These are phyloP conservation scores for Ceyx erithaca DNA, from an alignment of 2,797 vertebrate genomes.

Conservation along the genomic window DNA sequence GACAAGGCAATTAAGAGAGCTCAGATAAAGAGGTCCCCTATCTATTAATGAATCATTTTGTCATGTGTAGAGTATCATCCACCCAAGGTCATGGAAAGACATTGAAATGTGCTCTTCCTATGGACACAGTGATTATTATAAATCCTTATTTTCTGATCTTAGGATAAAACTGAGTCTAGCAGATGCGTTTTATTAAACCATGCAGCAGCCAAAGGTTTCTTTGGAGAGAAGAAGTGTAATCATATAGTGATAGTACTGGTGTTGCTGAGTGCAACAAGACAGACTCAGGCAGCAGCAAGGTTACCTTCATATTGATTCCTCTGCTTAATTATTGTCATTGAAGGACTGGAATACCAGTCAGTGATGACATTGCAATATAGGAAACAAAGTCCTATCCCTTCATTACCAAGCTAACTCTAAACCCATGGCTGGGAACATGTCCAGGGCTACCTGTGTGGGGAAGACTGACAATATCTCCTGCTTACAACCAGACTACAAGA, in stretches of 20 bases:
- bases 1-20: not conserved
- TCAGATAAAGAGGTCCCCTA: not conserved
- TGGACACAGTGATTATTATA: not conserved
- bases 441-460: not conserved
- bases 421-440: not conserved
- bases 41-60: slow-evolving; percentile 31
- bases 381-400: not conserved
- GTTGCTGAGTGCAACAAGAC: not conserved
- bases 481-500: not conserved
- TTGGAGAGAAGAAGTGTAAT: not conserved
- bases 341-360: not conserved
- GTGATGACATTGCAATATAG: not conserved
- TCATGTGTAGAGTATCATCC: slow-evolving; percentile 23
- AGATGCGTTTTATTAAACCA: slow-evolving; percentile 30
- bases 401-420: not conserved
- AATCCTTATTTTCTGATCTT: slow-evolving; percentile 27
- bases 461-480: not conserved
- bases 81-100: not conserved
- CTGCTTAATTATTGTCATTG: not conserved
- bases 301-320: not conserved
- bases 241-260: not conserved
- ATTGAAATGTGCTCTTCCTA: slow-evolving; percentile 20
- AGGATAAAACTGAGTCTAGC: not conserved
- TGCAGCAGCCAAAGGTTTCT: not conserved
- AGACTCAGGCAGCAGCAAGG: not conserved